Conservation (phyloP, 2,797 vertebrate genomes). For the Parauchenoglanis punctatus region DNA sequence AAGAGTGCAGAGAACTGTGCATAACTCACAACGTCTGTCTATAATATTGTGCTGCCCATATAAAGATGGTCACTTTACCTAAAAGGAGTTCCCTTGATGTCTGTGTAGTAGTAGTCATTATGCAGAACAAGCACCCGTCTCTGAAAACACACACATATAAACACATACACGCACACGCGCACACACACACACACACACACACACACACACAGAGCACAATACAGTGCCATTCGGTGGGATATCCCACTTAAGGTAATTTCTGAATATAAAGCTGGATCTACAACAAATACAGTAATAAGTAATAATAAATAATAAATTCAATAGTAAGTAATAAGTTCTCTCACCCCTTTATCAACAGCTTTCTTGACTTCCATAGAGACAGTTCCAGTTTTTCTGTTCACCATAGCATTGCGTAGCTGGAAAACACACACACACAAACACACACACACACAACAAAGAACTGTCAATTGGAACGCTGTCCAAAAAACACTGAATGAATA, state of each 20-base stretch:
- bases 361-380: slow-evolving; percentile 99
- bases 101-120: slow-evolving; percentile 98
- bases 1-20: not conserved
- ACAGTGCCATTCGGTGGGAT: slow-evolving; percentile 25
- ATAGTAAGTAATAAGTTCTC: slow-evolving; percentile 39
- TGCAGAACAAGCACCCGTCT: slow-evolving; percentile 96
- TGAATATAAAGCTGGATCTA: not conserved
- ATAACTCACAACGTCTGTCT: not conserved
- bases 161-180: slow-evolving; percentile 28
- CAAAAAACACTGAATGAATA: not conserved
- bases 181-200: no score
- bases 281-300: not conserved
- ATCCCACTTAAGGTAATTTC: not conserved
- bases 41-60: not conserved
- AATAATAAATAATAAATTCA: not conserved
- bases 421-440: slow-evolving; percentile 24
- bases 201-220: slow-evolving; percentile 47
- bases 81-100: slow-evolving; percentile 98
- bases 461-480: not conserved
- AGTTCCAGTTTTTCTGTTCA: slow-evolving; percentile 93
- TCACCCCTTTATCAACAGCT: slow-evolving; percentile 98
- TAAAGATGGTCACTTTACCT: slow-evolving; percentile 77
- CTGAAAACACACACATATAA: slow-evolving; percentile 72
- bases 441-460: slow-evolving; percentile 8
- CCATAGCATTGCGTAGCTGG: slow-evolving; percentile 96